These are phyloP conservation scores for Psephotus haematonotus DNA, from an alignment of 2,113 vertebrate genomes.

Conservation along the genomic window DNA sequence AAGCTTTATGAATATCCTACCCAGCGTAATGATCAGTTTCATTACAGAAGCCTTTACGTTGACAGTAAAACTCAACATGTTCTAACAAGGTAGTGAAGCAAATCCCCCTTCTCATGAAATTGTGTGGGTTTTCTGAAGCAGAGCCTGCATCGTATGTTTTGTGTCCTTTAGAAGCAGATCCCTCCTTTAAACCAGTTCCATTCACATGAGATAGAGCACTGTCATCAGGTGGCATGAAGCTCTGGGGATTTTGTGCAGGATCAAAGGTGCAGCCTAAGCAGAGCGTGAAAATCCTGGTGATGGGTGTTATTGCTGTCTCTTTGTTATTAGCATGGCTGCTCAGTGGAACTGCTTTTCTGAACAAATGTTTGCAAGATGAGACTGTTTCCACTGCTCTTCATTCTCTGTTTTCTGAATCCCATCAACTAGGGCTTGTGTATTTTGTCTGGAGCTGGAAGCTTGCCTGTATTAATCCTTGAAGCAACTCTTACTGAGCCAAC, in stretches of 20 bases:
- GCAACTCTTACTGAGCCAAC: background rate
- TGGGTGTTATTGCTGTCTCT: background rate
- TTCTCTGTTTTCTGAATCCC: background rate
- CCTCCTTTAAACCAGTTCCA: background rate
- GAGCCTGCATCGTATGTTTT: background rate
- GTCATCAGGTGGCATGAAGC: background rate
- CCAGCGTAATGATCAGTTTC: background rate
- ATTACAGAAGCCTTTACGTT: background rate
- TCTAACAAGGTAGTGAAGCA: slow-evolving; percentile 1
- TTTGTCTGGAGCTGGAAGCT: background rate
- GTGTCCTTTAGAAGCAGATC: background rate
- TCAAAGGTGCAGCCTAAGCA: background rate
- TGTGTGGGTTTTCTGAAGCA: background rate
- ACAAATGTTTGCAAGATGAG: background rate
- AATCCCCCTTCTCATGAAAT: background rate
- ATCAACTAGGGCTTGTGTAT: accelerated
- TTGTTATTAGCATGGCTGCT: background rate
- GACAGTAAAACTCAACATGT: slow-evolving; percentile 8
- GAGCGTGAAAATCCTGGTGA: background rate
- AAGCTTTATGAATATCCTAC: background rate
- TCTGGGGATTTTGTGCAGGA: background rate
- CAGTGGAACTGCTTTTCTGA: background rate
- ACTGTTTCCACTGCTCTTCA: background rate
- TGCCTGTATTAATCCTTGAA: background rate
- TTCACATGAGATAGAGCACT: background rate